Evolutionary conservation across 2,113 vertebrate species (phyloP).

Genomic region (Emydura subglobosa): DNA sequence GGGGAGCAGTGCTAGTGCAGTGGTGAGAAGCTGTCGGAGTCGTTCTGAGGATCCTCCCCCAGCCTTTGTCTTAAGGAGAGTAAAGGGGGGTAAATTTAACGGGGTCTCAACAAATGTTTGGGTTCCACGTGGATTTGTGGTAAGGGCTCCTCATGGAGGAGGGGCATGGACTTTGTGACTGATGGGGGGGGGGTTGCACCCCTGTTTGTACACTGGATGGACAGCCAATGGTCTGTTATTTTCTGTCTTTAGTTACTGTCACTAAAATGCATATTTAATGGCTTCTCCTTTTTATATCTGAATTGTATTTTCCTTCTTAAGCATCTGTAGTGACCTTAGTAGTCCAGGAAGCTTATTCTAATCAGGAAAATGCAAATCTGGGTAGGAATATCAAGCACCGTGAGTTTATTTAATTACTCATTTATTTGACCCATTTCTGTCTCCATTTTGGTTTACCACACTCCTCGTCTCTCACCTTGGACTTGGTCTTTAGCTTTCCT

Average conservation of each 20-base stretch:
- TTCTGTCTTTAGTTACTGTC: background rate
- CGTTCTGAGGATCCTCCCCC: too few species aligned
- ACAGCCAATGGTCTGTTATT: background rate
- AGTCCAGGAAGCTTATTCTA: conserved; percentile 26
- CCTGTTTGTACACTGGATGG: background rate
- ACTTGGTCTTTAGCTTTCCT: background rate
- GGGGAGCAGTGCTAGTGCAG: too few species aligned
- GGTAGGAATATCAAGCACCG: background rate
- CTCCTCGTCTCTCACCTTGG: background rate
- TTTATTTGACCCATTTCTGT: conserved; percentile 36
- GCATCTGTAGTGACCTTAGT: background rate
- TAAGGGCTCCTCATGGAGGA: too few species aligned
- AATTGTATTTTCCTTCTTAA: background rate
- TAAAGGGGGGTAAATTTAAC: too few species aligned
- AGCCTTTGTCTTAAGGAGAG: too few species aligned
- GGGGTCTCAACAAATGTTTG: too few species aligned
- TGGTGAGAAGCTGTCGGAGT: too few species aligned
- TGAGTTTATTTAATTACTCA: background rate
- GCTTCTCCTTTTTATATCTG: background rate
- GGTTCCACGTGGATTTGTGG: too few species aligned
- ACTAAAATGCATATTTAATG: fast-evolving
- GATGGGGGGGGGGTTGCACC: background rate
- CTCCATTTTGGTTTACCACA: fast-evolving
- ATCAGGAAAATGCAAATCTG: conserved; percentile 14
- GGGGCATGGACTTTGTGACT: background rate